Evolutionary conservation across 2,113 vertebrate species (phyloP), one percentile per base, ranked within the genome.

Genomic region (Brachirus orientalis): DNA sequence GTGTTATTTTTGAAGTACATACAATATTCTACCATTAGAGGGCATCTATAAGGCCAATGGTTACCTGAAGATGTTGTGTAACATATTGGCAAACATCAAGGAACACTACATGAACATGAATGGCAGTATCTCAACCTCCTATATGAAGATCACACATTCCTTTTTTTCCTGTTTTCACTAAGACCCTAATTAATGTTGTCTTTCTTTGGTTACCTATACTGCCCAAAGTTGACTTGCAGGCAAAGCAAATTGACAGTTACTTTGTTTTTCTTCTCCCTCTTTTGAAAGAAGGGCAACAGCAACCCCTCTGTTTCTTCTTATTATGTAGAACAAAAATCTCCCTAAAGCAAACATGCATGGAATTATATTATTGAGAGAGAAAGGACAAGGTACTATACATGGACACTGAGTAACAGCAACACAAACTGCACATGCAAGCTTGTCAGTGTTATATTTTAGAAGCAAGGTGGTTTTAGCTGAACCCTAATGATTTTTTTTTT

Each of bases 1-100:
- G 82, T 85, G 83, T 86, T 92, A 82, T 90, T 88, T 80, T 91
- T 61, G 58, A 89, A 91, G 84, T 72, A 85, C 90, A 93, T 86
- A 88, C 78, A 89, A 92, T 95, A 90, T 89, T 90, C 88, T 93
- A 92, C 90, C 86, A 91, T 93, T 90, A 91, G 92, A 95, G 93
- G 93, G 90, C 92, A 94, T 93, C 94, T 94, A 88, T 96, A 97
- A 98, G 96, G 96, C 96, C 95, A 96, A 95, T 92, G 94, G 95
- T 93, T 94, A 95, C 95, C 96, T 96, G 96, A 95, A 96, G 91
- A 94, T 95, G 95, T 93, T 88, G 89, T 94, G 90, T 94, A 91
- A 94, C 86, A 76, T 84, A 86, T 92, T 80, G 91, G 92, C 92
- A 93, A 94, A 95, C 91, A 92, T 93, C 90, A 89, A 92, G 86